phyloP scores from a whole-genome alignment of 1,140 invertebrate genomes.

The Megalopta genalis region DNA sequence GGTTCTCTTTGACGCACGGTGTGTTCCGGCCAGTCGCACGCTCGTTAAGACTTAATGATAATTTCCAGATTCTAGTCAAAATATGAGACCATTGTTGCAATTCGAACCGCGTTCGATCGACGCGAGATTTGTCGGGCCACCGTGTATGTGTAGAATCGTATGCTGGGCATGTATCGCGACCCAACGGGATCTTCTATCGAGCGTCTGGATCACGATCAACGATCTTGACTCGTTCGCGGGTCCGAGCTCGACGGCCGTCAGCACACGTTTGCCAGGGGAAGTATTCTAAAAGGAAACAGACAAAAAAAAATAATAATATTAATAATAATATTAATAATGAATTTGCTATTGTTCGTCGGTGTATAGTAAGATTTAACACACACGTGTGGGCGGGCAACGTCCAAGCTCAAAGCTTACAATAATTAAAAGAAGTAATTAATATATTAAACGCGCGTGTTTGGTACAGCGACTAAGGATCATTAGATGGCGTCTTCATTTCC shows the following conservation, averaged over 20 bases:
- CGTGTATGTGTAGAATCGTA: neutral
- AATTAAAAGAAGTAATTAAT: conserved; percentile 68
- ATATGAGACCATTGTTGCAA: conserved; percentile 12
- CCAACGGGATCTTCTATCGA: neutral
- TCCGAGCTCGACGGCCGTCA: neutral
- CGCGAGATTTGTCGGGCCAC: neutral
- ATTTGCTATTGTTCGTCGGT: conserved; percentile 42
- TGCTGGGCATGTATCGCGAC: neutral
- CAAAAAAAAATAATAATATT: too few species aligned
- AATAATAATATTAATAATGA: neutral
- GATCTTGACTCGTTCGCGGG: neutral
- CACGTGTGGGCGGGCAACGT: conserved; percentile 48
- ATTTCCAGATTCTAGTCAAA: conserved; percentile 56
- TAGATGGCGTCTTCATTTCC: conserved; percentile 58
- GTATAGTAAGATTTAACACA: conserved; percentile 53
- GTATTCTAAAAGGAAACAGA: conserved; percentile 16
- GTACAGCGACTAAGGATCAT: conserved; percentile 55
- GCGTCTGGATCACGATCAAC: neutral
- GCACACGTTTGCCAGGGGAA: conserved; percentile 29
- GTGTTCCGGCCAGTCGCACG: neutral
- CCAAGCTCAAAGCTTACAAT: conserved; percentile 76
- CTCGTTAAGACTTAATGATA: neutral
- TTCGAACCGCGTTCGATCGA: conserved; percentile 6
- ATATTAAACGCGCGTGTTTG: conserved; percentile 55
- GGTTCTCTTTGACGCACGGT: neutral